phyloP scores from a whole-genome alignment of 2,888 invertebrate genomes.

The Lucinisca nassula region DNA sequence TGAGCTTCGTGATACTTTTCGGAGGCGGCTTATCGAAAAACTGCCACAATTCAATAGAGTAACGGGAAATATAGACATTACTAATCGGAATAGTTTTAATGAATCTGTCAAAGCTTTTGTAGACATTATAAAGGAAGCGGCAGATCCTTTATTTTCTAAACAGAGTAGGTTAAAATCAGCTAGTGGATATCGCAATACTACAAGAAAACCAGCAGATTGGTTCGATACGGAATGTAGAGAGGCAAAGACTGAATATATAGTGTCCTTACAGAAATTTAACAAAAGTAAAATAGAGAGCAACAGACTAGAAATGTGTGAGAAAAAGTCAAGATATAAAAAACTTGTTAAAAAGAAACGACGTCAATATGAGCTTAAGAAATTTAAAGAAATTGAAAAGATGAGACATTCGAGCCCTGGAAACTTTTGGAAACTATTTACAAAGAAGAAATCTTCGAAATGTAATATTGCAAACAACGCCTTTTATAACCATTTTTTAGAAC shows the following conservation, averaged over 20 bases:
- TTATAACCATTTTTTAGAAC: conserved; percentile 1
- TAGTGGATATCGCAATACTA: background rate
- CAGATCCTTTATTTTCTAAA: conserved; percentile 8
- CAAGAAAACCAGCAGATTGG: background rate
- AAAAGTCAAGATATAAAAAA: background rate
- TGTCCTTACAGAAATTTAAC: conserved; percentile 8
- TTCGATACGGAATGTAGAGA: conserved; percentile 5
- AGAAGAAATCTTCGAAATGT: background rate
- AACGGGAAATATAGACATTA: background rate
- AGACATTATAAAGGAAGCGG: background rate
- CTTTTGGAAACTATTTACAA: conserved; percentile 16
- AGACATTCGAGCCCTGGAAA: background rate
- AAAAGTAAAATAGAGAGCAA: background rate
- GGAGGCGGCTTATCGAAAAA: background rate
- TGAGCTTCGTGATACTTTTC: background rate
- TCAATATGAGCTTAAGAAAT: too few relatives aligned
- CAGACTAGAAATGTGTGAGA: background rate
- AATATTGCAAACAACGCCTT: background rate
- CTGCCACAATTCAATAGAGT: background rate
- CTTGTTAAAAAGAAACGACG: background rate
- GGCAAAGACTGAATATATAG: background rate
- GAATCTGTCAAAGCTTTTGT: background rate
- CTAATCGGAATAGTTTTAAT: background rate
- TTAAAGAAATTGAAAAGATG: background rate
- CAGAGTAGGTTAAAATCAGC: background rate